Conservation (phyloP, 2,888 invertebrate genomes). For the Rhodophaea formosa region DNA sequence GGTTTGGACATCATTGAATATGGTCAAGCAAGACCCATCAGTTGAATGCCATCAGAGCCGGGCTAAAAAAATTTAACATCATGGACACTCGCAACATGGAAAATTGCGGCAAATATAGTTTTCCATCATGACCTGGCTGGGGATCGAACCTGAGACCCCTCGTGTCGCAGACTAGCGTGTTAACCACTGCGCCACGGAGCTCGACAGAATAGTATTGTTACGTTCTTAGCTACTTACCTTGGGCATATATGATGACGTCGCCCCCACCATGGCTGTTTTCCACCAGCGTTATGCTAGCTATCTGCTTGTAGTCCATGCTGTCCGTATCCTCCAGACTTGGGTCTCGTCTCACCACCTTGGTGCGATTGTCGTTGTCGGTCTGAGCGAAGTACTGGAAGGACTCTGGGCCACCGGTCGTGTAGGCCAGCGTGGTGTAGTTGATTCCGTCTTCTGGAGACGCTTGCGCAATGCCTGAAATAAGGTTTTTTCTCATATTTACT, state of each 20-base stretch:
- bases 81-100: no score
- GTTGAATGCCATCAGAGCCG: no score
- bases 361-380: slow-evolving; percentile 42
- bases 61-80: no score
- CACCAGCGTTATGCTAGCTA: slow-evolving; percentile 84
- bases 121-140: no score
- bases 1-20: no score
- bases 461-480: slow-evolving; percentile 82
- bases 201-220: no score
- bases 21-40: no score
- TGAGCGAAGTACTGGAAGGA: slow-evolving; percentile 80
- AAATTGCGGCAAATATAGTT: no score
- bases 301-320: slow-evolving; percentile 86
- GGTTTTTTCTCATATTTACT: not conserved
- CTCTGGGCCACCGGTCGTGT: slow-evolving; percentile 87
- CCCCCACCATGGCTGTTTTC: slow-evolving; percentile 92
- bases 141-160: no score
- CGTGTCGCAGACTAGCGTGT: no score
- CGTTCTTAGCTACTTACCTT: slow-evolving; percentile 63
- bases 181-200: no score
- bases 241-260: slow-evolving; percentile 92
- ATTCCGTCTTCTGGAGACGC: slow-evolving; percentile 82
- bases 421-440: slow-evolving; percentile 89
- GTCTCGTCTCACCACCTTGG: slow-evolving; percentile 77
- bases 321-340: slow-evolving; percentile 82